Percentiles rank a stretch among this genome's conserved stretches.
phyloP scores from a whole-genome alignment of 2,888 invertebrate species.

The Proisotoma minuta region DNA sequence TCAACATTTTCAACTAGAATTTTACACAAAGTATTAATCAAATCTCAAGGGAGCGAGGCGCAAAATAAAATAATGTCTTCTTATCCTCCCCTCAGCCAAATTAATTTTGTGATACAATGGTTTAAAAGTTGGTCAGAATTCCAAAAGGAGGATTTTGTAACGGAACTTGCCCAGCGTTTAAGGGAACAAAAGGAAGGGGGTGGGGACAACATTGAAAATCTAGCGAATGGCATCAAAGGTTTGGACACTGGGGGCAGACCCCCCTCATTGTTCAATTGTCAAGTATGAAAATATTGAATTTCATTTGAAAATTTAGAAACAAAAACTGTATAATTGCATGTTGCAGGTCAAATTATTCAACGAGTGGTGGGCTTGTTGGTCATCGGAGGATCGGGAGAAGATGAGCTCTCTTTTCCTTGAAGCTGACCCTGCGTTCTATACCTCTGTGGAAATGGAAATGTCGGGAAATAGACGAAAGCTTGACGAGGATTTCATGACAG shows the following conservation, averaged over 20 bases:
- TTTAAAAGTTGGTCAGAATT: constrained; percentile 45
- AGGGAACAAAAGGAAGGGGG: constrained; percentile 4
- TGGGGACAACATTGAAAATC: constrained; percentile 32
- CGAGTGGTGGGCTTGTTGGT: constrained; percentile 45
- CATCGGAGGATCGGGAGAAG: constrained; percentile 31
- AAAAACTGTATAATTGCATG: neutral
- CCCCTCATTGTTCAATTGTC: constrained; percentile 45
- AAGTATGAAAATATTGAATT: constrained; percentile 24
- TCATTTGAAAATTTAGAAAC: neutral
- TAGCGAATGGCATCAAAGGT: constrained; percentile 41
- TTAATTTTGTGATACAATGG: constrained; percentile 39
- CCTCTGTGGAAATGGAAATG: constrained; percentile 38
- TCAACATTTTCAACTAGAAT: too few relatives aligned
- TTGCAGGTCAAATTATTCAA: constrained; percentile 43
- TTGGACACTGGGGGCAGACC: constrained; percentile 35
- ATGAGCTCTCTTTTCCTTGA: constrained; percentile 29
- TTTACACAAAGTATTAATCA: too few relatives aligned
- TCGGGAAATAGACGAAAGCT: constrained; percentile 37
- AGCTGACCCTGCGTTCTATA: constrained; percentile 43
- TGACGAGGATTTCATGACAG: constrained; percentile 41
- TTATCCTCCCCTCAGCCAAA: constrained; percentile 37
- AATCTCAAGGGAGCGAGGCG: too few relatives aligned
- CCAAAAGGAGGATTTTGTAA: constrained; percentile 46
- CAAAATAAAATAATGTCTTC: constrained; percentile 36
- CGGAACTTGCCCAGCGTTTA: constrained; percentile 34